These are phyloP conservation scores for Spialia ferax DNA, from an alignment of 2,888 invertebrate genomes.

Conservation along the genomic window DNA sequence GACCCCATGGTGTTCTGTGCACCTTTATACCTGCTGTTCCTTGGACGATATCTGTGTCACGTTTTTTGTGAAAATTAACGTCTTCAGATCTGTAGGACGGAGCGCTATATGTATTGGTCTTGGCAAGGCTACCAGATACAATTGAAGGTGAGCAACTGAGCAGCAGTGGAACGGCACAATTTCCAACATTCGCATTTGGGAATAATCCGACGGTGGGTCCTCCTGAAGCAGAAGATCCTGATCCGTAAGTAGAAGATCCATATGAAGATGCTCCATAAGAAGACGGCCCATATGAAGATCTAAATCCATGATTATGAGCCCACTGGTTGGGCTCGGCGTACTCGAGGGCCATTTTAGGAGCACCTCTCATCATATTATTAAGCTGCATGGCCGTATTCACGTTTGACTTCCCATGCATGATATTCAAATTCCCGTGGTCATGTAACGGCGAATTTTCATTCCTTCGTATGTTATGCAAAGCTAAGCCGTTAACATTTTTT, in stretches of 20 bases:
- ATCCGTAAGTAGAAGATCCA: slow-evolving; percentile 41
- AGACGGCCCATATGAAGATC: slow-evolving; percentile 59
- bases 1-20: slow-evolving; percentile 36
- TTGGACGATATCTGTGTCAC: slow-evolving; percentile 61
- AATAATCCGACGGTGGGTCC: slow-evolving; percentile 68
- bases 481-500: slow-evolving; percentile 5
- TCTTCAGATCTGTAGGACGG: slow-evolving; percentile 69
- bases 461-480: neutral
- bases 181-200: slow-evolving; percentile 71
- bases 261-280: slow-evolving; percentile 31
- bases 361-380: slow-evolving; percentile 55
- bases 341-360: slow-evolving; percentile 52
- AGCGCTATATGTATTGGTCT: slow-evolving; percentile 52
- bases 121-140: slow-evolving; percentile 69
- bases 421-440: slow-evolving; percentile 29
- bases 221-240: slow-evolving; percentile 41
- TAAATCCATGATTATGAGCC: slow-evolving; percentile 58
- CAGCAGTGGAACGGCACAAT: slow-evolving; percentile 74
- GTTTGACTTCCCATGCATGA: slow-evolving; percentile 56
- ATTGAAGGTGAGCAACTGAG: slow-evolving; percentile 78
- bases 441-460: slow-evolving; percentile 24
- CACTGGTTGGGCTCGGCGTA: slow-evolving; percentile 57
- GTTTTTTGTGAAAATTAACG: slow-evolving; percentile 66
- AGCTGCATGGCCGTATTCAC: slow-evolving; percentile 49
- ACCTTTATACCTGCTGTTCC: slow-evolving; percentile 32